phyloP scores from a whole-genome alignment of 2,888 invertebrate genomes.

The Artemia sinica region DNA sequence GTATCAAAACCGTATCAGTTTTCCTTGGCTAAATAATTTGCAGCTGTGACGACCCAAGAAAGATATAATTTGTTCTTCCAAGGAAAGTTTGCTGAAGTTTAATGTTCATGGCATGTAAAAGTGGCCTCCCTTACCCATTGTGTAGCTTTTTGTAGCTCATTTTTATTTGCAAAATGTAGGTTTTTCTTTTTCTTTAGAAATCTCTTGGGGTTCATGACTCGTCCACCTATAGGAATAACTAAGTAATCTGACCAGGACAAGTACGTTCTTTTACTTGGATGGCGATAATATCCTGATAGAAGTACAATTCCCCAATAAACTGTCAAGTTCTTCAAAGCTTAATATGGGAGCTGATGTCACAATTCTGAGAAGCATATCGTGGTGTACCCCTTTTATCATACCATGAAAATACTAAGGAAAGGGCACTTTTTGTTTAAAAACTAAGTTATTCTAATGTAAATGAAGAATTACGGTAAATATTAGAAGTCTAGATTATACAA shows the following conservation, averaged over 20 bases:
- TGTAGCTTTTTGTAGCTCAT: neutral
- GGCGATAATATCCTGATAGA: neutral
- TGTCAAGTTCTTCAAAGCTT: constrained; percentile 10
- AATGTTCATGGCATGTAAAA: neutral
- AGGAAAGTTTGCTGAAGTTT: neutral
- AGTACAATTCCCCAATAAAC: neutral
- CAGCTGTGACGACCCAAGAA: neutral
- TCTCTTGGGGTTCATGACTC: too few species aligned
- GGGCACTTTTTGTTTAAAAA: too few species aligned
- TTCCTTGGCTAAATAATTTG: neutral
- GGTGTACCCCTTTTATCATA: neutral
- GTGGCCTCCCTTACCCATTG: neutral
- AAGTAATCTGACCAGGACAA: neutral
- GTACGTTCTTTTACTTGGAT: neutral
- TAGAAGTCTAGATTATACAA: too few species aligned
- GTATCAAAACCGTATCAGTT: neutral
- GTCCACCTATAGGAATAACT: neutral
- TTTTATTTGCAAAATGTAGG: neutral
- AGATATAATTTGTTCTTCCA: neutral
- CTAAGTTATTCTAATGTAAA: too few species aligned
- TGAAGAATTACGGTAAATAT: too few species aligned
- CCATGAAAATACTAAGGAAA: neutral
- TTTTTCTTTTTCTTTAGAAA: too few species aligned
- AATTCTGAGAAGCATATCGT: neutral
- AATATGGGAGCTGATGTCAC: neutral